Conservation (phyloP, 1,140 invertebrate genomes). For the Propsilocerus akamusi region DNA sequence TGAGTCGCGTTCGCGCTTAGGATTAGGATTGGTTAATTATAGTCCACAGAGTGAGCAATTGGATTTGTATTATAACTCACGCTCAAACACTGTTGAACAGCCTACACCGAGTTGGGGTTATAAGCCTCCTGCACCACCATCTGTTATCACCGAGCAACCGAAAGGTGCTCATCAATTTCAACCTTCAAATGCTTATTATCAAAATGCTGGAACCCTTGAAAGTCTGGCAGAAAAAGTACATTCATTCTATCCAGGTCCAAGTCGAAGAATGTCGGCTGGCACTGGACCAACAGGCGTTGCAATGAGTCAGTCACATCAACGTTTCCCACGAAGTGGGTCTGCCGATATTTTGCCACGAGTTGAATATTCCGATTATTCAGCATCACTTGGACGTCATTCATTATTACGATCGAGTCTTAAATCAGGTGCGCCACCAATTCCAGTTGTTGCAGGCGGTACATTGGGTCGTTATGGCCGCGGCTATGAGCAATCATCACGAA, state of each 20-base stretch:
- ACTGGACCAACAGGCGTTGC: constrained; percentile 26
- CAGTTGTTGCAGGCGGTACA: constrained; percentile 18
- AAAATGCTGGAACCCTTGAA: constrained; percentile 61
- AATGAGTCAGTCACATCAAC: constrained; percentile 19
- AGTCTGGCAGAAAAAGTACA: constrained; percentile 80
- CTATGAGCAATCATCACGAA: constrained; percentile 19
- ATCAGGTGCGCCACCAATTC: constrained; percentile 25
- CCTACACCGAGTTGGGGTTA: constrained; percentile 22
- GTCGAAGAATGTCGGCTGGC: constrained; percentile 34
- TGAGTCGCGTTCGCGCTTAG: constrained; percentile 50
- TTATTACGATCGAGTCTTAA: constrained; percentile 56
- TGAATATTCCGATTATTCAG: constrained; percentile 52
- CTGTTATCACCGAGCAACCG: constrained; percentile 76
- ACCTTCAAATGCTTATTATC: constrained; percentile 59
- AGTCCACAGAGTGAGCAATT: constrained; percentile 47
- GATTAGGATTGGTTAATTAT: constrained; percentile 39
- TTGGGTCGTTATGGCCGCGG: constrained; percentile 22
- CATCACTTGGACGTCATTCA: constrained; percentile 48
- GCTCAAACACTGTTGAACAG: constrained; percentile 31
- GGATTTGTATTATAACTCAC: constrained; percentile 67
- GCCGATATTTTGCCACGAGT: constrained; percentile 68
- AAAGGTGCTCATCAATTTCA: constrained; percentile 62
- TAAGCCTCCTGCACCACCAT: constrained; percentile 51
- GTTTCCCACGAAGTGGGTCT: constrained; percentile 58
- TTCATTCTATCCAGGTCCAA: constrained; percentile 54